Base-by-base conservation (phyloP, 2,113 vertebrate species). In the Nerophis lumbriciformis region DNA sequence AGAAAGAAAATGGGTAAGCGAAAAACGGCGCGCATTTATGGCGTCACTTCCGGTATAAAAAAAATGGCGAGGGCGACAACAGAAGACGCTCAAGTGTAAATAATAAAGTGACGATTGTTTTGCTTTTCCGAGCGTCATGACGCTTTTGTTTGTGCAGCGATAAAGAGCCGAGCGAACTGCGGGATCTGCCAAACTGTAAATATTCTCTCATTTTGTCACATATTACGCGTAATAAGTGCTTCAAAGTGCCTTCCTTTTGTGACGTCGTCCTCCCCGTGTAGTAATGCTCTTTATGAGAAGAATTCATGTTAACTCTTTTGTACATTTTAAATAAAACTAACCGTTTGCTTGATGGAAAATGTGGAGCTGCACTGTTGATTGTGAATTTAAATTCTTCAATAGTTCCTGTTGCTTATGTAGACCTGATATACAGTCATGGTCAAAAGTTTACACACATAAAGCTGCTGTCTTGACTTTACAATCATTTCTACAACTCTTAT, bases 21-120 rank as follows among this genome's bases (percentile, higher is more conserved):
- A 50, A 16, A 16, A 8, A 37, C n/a, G 37, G 14, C 14, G 53
- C 53, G 8, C 1, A 0, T n/a, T 8, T 16, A 4, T 21, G 48
- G 63, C 79, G 53, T 85, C 79, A 85, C 69, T 68, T 87, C 85
- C 88, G 19, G 42, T 6, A 38, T 80, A 73, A 87, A 89, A 87
- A 89, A 88, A 51, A 89, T 89, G 88, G 83, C 81, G 79, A 11
- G 59, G 28, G 16, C 54, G 49, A 44, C 61, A 16, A 28, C 16
- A 3, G 5, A 0, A 53, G n/a, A 47, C 53, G 38, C 13, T 35
- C 2, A 28, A 28, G 0, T 42, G 2, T 9, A 42, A 45, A 45
- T 12, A 9, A 6, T 37, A 8, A 53, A 39, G 14, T 48, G 21
- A 63, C 15, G 45, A 57, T 48, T 72, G 68, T 69, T 76, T 68